These are phyloP conservation scores for Sarotherodon lohbergeri DNA, from an alignment of 2,113 vertebrate genomes.

Conservation along the genomic window DNA sequence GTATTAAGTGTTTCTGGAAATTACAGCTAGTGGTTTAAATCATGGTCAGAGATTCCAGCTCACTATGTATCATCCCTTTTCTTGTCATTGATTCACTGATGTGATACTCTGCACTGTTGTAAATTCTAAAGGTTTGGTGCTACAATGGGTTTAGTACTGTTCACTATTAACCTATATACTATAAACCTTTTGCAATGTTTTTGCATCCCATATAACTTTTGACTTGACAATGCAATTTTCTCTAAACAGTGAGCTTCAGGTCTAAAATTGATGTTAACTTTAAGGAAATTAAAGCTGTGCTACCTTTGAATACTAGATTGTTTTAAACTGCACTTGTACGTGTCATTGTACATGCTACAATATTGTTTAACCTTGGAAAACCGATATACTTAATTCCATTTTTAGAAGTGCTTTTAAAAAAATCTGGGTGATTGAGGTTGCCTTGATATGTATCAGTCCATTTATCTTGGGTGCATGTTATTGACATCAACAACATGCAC, in stretches of 20 bases:
- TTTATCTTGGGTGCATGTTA: not conserved
- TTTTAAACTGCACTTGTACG: not conserved
- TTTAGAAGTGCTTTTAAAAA: not conserved
- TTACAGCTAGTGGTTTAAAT: not conserved
- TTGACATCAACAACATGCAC: not conserved
- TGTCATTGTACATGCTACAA: not conserved
- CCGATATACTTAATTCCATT: not conserved
- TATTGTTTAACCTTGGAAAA: not conserved
- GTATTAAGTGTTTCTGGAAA: not conserved
- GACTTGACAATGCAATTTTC: not conserved
- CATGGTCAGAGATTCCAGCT: not conserved
- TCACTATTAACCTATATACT: not conserved
- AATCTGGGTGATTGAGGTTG: not conserved
- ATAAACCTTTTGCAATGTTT: not conserved
- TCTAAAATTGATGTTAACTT: not conserved
- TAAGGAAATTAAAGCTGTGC: not conserved
- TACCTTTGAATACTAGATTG: not conserved
- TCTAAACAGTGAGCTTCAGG: not conserved
- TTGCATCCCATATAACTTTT: not conserved
- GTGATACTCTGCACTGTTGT: not conserved
- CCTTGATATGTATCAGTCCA: not conserved
- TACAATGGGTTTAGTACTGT: not conserved
- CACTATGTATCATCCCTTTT: not conserved
- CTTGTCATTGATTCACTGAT: not conserved
- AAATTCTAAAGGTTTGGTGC: not conserved